Evolutionary conservation across 2,113 vertebrate species (phyloP), one percentile per base, ranked within the genome.

Genomic region (Clarias batrachus): DNA sequence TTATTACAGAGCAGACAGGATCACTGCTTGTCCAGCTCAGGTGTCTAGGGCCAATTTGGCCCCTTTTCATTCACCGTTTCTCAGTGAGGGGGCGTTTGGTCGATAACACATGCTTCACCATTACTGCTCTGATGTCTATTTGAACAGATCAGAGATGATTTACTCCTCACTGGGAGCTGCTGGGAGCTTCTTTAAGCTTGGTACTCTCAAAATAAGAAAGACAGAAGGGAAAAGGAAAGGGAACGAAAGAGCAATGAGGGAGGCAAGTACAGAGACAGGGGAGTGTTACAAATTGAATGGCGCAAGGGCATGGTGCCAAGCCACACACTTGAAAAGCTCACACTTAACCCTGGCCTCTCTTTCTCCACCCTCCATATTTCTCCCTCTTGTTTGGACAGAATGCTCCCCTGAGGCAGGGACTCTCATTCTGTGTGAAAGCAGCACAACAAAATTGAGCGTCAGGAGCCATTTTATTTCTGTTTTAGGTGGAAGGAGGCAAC

Each of bases 51-150:
- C 83, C 80, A 85, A 89, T 87, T 82, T 87, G 88, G 83, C 86
- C 80, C 16, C 13, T 41, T 71, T 89, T 86, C 78, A 77, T 83
- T 85, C 86, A 71, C 60, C 60, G 7, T 74, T 59, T 30, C 65
- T 87, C 81, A 60, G 79, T 71, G 81, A 70, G 54, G 37, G 59
- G 79, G 59, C 56, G 57, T 86, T 79, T 86, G 74, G 48, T 82
- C 71, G 70, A 87, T 85, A 85, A 87, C 85, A 63, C 52, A 33
- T 83, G 84, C 81, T 57, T 65, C 73, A 73, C 73, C 81, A 73
- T 88, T 79, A 86, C 77, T 86, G 70, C 78, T 86, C 33, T 88
- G 84, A 86, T 87, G 73, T 89, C 80, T 83, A 74, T 86, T 83
- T 89, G 86, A 86, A 86, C 48, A 17, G 83, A 89, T 83, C 71